Evolutionary conservation across 2,113 vertebrate species (phyloP).

Genomic region (Amphilophus citrinellus): DNA sequence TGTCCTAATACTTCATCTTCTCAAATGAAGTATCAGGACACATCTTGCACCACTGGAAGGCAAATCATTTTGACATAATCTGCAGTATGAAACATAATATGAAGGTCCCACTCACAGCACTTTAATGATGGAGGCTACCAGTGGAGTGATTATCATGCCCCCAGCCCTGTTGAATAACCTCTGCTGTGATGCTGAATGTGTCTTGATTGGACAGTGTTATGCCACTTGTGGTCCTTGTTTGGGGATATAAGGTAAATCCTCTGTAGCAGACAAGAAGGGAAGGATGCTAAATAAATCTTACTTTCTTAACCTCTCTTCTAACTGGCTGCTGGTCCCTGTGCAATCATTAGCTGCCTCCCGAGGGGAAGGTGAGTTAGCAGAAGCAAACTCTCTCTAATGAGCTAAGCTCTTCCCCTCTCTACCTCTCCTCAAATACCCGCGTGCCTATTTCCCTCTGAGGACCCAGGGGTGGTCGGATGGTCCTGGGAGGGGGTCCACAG

Average conservation of each 20-base stretch:
- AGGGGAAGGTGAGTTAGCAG: conserved; percentile 77
- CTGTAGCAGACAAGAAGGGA: conserved; percentile 5
- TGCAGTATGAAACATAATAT: neutral
- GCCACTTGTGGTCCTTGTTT: conserved; percentile 4
- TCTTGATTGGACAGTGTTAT: neutral
- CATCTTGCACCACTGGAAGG: too few species aligned
- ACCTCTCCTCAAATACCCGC: conserved; percentile 17
- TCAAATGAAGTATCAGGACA: too few species aligned
- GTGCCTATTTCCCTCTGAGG: conserved; percentile 46
- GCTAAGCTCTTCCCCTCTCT: conserved; percentile 72
- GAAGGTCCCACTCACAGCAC: neutral
- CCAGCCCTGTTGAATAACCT: neutral
- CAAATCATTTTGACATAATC: too few species aligned
- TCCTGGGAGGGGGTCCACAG: conserved; percentile 64
- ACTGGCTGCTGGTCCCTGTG: conserved; percentile 73
- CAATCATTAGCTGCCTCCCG: conserved; percentile 75
- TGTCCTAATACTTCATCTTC: too few species aligned
- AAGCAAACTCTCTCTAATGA: conserved; percentile 84
- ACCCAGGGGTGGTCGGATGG: conserved; percentile 60
- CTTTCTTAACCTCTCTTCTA: conserved; percentile 60
- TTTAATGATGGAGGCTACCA: neutral
- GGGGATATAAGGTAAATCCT: conserved; percentile 19
- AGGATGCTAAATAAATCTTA: conserved; percentile 58
- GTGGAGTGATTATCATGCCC: neutral
- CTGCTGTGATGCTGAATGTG: neutral